These are phyloP conservation scores for Vombatus ursinus DNA, from an alignment of 2,113 vertebrate species.

Conservation along the genomic window DNA sequence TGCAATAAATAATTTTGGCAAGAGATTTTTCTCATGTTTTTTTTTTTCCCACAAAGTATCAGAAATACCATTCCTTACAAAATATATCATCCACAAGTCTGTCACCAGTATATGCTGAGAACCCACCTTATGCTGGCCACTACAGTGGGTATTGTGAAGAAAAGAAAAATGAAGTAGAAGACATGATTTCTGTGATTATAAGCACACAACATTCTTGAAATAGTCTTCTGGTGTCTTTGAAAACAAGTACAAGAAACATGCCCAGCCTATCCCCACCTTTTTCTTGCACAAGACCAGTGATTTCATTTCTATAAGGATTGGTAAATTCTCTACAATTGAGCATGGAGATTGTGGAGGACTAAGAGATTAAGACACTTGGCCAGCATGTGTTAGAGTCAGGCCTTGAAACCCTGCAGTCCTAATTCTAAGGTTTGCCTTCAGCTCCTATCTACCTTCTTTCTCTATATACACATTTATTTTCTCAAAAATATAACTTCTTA, in stretches of 20 bases:
- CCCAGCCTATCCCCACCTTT: background rate
- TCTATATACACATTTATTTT: background rate
- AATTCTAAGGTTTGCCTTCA: background rate
- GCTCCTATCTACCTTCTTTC: background rate
- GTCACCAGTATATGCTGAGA: background rate
- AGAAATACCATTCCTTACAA: background rate
- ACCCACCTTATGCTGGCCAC: background rate
- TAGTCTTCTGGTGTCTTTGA: no score
- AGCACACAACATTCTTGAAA: background rate
- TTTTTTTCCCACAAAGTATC: background rate
- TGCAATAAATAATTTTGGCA: background rate
- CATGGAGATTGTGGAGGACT: background rate
- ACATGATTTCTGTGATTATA: background rate
- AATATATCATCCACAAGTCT: background rate
- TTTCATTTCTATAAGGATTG: background rate
- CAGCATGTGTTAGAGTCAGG: background rate
- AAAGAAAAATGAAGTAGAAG: background rate
- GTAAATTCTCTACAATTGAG: background rate
- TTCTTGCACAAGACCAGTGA: background rate
- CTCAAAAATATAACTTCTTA: background rate
- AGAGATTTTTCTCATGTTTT: background rate
- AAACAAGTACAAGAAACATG: background rate
- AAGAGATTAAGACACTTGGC: background rate
- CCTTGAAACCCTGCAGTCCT: background rate
- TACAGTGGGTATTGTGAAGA: background rate